Evolutionary conservation across 2,888 invertebrate species (phyloP).

Genomic region (Euzophera pinguis): DNA sequence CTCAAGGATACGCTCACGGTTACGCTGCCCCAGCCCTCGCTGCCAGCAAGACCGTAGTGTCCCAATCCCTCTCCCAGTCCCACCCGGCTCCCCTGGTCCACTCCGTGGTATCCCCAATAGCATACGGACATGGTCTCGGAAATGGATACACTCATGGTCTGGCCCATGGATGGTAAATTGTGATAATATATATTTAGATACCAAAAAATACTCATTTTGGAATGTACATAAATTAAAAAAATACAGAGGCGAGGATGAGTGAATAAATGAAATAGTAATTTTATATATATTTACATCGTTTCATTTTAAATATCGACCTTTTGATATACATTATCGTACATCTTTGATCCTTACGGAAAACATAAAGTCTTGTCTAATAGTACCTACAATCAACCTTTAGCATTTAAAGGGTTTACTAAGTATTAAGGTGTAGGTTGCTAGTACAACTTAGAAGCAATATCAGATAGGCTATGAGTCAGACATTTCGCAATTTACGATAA

Average conservation of each 20-base stretch:
- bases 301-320: background rate
- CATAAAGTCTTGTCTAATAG: too few species aligned
- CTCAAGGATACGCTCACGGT: slow-evolving; percentile 26
- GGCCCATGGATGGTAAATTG: slow-evolving; percentile 67
- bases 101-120: slow-evolving; percentile 40
- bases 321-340: background rate
- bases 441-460: too few species aligned
- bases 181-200: slow-evolving; percentile 57
- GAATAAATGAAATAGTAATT: slow-evolving; percentile 69
- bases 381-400: too few species aligned
- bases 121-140: slow-evolving; percentile 25
- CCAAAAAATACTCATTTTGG: slow-evolving; percentile 70
- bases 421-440: too few species aligned
- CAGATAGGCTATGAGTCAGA: too few species aligned
- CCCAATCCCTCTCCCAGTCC: slow-evolving; percentile 60
- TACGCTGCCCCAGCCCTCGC: slow-evolving; percentile 33
- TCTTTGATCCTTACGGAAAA: too few species aligned
- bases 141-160: slow-evolving; percentile 30
- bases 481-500: too few species aligned
- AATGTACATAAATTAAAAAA: slow-evolving; percentile 64
- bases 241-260: slow-evolving; percentile 70
- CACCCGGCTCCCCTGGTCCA: slow-evolving; percentile 58
- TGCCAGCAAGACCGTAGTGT: slow-evolving; percentile 51
- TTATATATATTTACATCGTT: slow-evolving; percentile 21
- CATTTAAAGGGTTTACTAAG: too few species aligned